Evolutionary conservation across 2,113 vertebrate genomes (phyloP).

Genomic region (Lagenorhynchus albirostris): DNA sequence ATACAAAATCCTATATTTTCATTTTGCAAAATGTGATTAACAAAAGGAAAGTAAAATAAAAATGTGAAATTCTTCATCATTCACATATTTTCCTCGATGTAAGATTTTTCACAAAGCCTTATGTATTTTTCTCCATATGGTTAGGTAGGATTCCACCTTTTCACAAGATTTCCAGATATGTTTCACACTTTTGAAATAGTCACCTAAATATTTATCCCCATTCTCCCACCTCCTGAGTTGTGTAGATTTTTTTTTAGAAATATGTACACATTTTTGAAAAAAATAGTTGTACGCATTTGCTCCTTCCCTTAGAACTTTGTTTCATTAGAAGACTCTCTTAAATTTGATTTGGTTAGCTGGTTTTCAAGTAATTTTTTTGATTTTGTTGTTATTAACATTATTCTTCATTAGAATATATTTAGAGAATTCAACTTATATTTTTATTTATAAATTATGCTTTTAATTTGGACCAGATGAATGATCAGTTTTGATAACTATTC

Average conservation of each 20-base stretch:
- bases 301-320: not conserved
- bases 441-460: not conserved
- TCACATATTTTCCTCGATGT: not conserved
- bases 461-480: not conserved
- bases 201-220: not conserved
- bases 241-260: not conserved
- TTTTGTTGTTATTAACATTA: not conserved
- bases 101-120: not conserved
- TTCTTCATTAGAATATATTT: not conserved
- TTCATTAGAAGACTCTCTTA: not conserved
- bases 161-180: not conserved
- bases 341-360: not conserved
- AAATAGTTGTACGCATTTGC: not conserved
- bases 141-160: not conserved
- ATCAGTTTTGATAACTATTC: not conserved
- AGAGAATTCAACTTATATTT: not conserved
- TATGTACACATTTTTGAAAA: not conserved
- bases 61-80: not conserved
- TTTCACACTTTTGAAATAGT: not conserved
- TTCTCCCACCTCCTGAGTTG: not conserved
- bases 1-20: not conserved
- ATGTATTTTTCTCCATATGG: not conserved
- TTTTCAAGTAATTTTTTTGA: not conserved
- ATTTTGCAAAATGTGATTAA: not conserved
- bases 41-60: not conserved